phyloP scores from a whole-genome alignment of 1,140 invertebrate species.

The Drosophila pandora region DNA sequence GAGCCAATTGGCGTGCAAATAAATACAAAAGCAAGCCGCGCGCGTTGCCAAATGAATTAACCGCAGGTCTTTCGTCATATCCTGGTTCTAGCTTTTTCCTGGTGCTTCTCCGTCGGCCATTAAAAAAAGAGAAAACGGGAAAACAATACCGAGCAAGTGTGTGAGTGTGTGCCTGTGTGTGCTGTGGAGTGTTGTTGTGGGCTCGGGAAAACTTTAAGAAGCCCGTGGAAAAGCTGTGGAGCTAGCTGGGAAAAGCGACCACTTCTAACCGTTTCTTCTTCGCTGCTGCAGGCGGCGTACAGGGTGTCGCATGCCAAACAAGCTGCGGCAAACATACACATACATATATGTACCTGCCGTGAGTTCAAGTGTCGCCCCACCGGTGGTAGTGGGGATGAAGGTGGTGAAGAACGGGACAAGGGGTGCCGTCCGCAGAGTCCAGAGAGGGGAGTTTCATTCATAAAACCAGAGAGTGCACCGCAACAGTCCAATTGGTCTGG shows the following conservation, averaged over 20 bases:
- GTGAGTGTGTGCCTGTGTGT: slow-evolving; percentile 34
- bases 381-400: background rate
- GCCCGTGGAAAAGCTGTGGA: slow-evolving; percentile 18
- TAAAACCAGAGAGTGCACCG: slow-evolving; percentile 53
- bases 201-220: slow-evolving; percentile 41
- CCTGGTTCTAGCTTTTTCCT: slow-evolving; percentile 11
- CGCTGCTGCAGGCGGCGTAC: slow-evolving; percentile 28
- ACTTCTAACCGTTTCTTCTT: slow-evolving; percentile 9
- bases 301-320: slow-evolving; percentile 26
- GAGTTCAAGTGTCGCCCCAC: slow-evolving; percentile 34
- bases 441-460: slow-evolving; percentile 62
- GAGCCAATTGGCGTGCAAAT: slow-evolving; percentile 7
- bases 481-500: slow-evolving; percentile 55
- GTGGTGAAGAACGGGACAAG: background rate
- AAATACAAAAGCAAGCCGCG: slow-evolving; percentile 7
- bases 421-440: background rate
- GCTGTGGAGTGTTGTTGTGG: slow-evolving; percentile 59
- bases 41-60: slow-evolving; percentile 2
- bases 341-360: slow-evolving; percentile 54
- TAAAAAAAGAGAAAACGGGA: slow-evolving; percentile 41
- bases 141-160: slow-evolving; percentile 36
- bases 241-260: slow-evolving; percentile 1
- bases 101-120: slow-evolving; percentile 35
- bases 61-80: background rate
- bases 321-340: slow-evolving; percentile 29